phyloP scores from a whole-genome alignment of 2,888 invertebrate genomes.

The Ametastegia equiseti region DNA sequence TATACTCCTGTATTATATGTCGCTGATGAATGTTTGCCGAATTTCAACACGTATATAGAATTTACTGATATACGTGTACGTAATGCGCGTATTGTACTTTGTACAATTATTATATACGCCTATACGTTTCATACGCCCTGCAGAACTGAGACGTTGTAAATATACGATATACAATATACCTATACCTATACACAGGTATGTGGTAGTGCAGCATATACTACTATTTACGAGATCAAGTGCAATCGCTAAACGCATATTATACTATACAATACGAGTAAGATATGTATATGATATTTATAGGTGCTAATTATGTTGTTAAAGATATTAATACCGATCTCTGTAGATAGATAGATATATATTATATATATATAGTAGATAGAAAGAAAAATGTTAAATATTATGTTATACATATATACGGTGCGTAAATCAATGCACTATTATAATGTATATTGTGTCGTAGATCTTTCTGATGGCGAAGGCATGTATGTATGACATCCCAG shows the following conservation, averaged over 20 bases:
- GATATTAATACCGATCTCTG: conserved; percentile 34
- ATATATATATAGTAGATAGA: conserved; percentile 12
- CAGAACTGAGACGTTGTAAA: conserved; percentile 1
- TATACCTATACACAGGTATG: too few relatives aligned
- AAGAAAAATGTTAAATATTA: background rate
- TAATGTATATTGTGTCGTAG: background rate
- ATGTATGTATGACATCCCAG: too few relatives aligned
- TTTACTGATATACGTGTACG: too few relatives aligned
- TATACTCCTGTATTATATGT: too few relatives aligned
- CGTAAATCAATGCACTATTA: conserved; percentile 2
- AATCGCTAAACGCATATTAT: conserved; percentile 39
- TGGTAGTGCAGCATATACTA: too few relatives aligned
- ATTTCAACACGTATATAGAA: too few relatives aligned
- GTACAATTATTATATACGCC: too few relatives aligned
- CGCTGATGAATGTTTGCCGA: too few relatives aligned
- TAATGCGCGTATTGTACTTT: too few relatives aligned
- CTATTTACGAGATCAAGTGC: conserved; percentile 23
- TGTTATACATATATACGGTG: background rate
- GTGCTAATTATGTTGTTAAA: conserved; percentile 39
- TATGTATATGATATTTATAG: conserved; percentile 45
- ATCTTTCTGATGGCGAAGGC: background rate
- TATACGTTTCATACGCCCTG: too few relatives aligned
- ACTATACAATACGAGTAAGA: conserved; percentile 3
- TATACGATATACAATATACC: background rate
- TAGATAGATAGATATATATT: conserved; percentile 21